Percentiles rank a stretch among this genome's conserved stretches.
Evolutionary conservation across 2,797 vertebrate genomes (phyloP).

Genomic region (Anguilla obscura): DNA sequence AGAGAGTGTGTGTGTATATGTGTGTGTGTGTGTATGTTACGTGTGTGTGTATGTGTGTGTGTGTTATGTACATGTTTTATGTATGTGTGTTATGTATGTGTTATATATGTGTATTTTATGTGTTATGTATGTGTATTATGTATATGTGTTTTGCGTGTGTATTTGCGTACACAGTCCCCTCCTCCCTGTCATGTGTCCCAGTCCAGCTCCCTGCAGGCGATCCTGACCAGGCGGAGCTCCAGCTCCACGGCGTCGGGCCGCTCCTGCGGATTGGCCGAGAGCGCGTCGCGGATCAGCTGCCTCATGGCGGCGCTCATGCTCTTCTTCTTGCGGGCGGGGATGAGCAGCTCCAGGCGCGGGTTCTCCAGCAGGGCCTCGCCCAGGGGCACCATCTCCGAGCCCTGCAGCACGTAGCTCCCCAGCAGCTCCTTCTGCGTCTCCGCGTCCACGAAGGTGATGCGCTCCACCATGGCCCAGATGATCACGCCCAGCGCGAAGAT

Average conservation of each 20-base stretch:
- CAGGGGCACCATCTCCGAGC: slow-evolving; percentile 87
- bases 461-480: slow-evolving; percentile 97
- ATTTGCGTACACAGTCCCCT: slow-evolving; percentile 37
- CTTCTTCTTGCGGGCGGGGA: slow-evolving; percentile 91
- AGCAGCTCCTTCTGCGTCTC: slow-evolving; percentile 94
- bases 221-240: slow-evolving; percentile 90
- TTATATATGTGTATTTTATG: neutral
- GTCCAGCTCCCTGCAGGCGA: slow-evolving; percentile 92
- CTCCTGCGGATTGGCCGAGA: slow-evolving; percentile 94
- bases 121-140: neutral
- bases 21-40: neutral
- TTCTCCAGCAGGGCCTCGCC: slow-evolving; percentile 94
- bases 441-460: slow-evolving; percentile 91
- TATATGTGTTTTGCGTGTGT: neutral
- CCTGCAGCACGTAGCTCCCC: slow-evolving; percentile 91
- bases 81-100: neutral
- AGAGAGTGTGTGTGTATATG: no score
- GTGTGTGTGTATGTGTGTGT: neutral
- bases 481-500: slow-evolving; percentile 96
- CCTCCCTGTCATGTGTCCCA: slow-evolving; percentile 88
- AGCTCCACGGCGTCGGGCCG: slow-evolving; percentile 91
- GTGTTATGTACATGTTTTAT: neutral
- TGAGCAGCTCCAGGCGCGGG: slow-evolving; percentile 94
- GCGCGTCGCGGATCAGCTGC: slow-evolving; percentile 93
- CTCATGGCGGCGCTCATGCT: slow-evolving; percentile 94